Evolutionary conservation across 2,797 vertebrate genomes (phyloP).

Genomic region (Myotis vivesi): DNA sequence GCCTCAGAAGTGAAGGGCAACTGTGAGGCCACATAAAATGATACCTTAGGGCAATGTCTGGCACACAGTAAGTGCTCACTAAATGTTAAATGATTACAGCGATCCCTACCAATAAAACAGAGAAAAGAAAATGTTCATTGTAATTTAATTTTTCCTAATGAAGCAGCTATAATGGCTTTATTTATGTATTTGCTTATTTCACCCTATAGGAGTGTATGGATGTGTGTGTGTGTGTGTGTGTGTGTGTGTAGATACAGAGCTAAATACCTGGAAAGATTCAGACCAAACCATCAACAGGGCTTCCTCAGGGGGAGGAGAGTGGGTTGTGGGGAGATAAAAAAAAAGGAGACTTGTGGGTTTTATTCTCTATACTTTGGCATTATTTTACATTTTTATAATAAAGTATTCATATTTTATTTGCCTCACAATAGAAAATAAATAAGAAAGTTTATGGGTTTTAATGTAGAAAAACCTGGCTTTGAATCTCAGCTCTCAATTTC

Average conservation of each 20-base stretch:
- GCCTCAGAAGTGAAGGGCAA: neutral
- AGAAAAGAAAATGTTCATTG: neutral
- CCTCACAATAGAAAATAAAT: neutral
- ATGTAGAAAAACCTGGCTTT: neutral
- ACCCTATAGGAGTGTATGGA: neutral
- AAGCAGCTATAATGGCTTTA: neutral
- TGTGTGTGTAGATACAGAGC: neutral
- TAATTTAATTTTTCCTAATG: neutral
- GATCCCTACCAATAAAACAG: neutral
- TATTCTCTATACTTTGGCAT: neutral
- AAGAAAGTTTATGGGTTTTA: neutral
- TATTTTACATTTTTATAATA: neutral
- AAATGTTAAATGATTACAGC: neutral
- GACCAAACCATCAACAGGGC: neutral
- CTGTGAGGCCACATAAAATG: neutral
- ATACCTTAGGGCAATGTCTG: neutral
- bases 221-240: fast-evolving
- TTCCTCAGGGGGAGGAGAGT: neutral
- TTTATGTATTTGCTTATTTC: neutral
- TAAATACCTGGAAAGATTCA: neutral
- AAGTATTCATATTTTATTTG: neutral
- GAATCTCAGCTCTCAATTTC: neutral
- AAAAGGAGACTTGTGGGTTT: neutral
- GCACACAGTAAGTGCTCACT: neutral
- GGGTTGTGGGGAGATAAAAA: neutral